A percentile compares a stretch with the other conserved stretches of the same genome.
Evolutionary conservation across 2,113 vertebrate genomes (phyloP).

Genomic region (Eleginops maclovinus): DNA sequence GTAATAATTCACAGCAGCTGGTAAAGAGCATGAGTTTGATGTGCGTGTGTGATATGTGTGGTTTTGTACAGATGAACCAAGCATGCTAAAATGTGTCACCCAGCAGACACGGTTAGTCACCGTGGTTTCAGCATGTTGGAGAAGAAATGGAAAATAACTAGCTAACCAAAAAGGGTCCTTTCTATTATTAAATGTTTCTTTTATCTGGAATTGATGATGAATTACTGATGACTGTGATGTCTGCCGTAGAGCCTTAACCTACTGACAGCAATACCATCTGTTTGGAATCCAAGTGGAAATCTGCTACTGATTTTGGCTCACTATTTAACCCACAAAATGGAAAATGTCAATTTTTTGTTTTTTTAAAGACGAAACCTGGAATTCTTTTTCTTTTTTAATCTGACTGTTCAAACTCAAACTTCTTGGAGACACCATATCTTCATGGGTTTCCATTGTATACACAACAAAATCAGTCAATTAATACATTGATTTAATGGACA

Average conservation of each 20-base stretch:
- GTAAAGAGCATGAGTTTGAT: constrained; percentile 27
- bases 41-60: constrained; percentile 4
- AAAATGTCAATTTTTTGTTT: too few species aligned
- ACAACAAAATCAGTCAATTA: background rate
- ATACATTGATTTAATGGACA: background rate
- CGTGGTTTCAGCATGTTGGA: background rate
- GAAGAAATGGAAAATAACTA: constrained; percentile 43
- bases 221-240: background rate
- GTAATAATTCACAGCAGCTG: constrained; percentile 56
- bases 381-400: too few species aligned
- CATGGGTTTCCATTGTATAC: too few species aligned
- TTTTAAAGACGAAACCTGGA: too few species aligned
- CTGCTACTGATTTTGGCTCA: too few species aligned
- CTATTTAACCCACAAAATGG: too few species aligned
- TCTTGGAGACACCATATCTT: too few species aligned
- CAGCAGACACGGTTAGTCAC: too few species aligned
- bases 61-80: background rate
- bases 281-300: too few species aligned
- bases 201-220: background rate
- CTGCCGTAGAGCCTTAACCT: too few species aligned
- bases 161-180: background rate
- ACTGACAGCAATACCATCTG: too few species aligned
- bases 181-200: background rate
- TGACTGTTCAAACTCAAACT: background rate
- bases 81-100: constrained; percentile 13